These are phyloP conservation scores for Rallus limicola DNA, from an alignment of 2,113 vertebrate species.

Conservation along the genomic window DNA sequence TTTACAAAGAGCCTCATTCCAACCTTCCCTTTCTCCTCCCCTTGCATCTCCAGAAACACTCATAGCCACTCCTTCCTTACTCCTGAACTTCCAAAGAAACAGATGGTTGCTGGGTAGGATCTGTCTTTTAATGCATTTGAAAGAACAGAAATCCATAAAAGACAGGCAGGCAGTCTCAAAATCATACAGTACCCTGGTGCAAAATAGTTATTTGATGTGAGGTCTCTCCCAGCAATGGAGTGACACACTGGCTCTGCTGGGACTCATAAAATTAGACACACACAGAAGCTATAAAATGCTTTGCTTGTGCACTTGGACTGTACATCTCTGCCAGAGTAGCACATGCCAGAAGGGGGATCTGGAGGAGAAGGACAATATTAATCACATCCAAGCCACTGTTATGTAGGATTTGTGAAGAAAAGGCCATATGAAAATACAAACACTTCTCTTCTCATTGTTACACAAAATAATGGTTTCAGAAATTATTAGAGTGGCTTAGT, in stretches of 20 bases:
- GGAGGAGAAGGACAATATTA: not conserved
- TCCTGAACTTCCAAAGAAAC: not conserved
- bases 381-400: not conserved
- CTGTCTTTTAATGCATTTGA: not conserved
- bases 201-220: constrained; percentile 6
- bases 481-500: not conserved
- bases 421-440: not conserved
- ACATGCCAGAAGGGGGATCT: not conserved
- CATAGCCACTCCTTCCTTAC: rapidly evolving
- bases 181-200: not conserved
- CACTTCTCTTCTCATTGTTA: not conserved
- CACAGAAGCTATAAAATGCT: not conserved
- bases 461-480: not conserved
- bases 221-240: not conserved
- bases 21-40: not conserved
- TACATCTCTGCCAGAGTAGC: not conserved
- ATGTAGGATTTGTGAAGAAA: constrained; percentile 14
- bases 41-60: not conserved
- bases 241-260: not conserved
- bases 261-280: not conserved
- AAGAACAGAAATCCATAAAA: constrained; percentile 18
- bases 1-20: not conserved
- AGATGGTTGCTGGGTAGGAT: not conserved
- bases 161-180: not conserved
- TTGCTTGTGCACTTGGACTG: not conserved